Evolutionary conservation across 2,797 vertebrate species (phyloP).

Genomic region (Anguilla marmorata): DNA sequence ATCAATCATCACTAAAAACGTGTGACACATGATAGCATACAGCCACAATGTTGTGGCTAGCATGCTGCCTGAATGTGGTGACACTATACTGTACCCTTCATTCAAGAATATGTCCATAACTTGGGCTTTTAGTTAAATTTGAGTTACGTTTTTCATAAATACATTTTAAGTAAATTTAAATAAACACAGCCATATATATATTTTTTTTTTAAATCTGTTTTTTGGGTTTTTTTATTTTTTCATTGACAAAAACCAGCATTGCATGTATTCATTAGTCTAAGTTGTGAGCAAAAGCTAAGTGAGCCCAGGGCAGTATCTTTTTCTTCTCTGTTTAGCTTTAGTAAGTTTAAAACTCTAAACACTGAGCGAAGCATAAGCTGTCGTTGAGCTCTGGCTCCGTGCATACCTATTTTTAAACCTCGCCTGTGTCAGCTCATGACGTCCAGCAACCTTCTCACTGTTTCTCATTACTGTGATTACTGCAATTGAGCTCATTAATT

Average conservation of each 20-base stretch:
- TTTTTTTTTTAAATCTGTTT: no score
- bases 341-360: not conserved
- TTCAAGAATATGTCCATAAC: not conserved
- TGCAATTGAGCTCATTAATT: not conserved
- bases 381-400: not conserved
- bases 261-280: not conserved
- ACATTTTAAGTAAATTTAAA: not conserved
- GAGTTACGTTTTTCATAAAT: not conserved
- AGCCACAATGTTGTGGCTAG: not conserved
- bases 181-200: no score
- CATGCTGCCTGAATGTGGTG: not conserved
- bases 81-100: not conserved
- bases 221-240: no score
- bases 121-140: not conserved
- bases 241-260: not conserved
- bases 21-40: not conserved
- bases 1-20: not conserved
- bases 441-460: not conserved
- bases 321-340: not conserved
- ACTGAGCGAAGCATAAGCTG: not conserved
- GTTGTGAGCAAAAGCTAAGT: not conserved
- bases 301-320: not conserved
- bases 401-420: not conserved
- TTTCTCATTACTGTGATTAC: conserved; percentile 5
- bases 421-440: not conserved